Evolutionary conservation across 2,888 invertebrate species (phyloP).

Genomic region (Acutogordius australiensis): DNA sequence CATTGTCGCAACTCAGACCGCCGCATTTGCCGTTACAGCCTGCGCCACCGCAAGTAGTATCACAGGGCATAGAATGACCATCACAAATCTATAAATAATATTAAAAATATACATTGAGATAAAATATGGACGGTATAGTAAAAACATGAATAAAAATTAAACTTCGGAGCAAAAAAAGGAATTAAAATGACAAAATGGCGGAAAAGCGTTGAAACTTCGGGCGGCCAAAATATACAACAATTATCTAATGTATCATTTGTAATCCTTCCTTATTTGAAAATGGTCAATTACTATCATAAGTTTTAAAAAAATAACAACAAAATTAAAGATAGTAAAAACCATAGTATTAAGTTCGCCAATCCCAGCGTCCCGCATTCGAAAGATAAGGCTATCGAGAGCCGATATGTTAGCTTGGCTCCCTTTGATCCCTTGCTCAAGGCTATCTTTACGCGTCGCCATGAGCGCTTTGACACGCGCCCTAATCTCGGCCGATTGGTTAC

Average conservation of each 20-base stretch:
- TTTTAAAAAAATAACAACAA: no score
- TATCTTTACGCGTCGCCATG: background rate
- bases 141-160: background rate
- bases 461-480: background rate
- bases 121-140: background rate
- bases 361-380: constrained; percentile 33
- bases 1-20: constrained; percentile 55
- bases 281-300: no score
- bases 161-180: background rate
- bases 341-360: constrained; percentile 58
- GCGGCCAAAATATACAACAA: no score
- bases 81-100: constrained; percentile 37
- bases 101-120: background rate
- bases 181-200: no score
- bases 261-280: no score
- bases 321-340: no score
- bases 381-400: constrained; percentile 36
- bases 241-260: no score
- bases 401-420: constrained; percentile 41
- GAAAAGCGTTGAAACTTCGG: no score
- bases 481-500: background rate
- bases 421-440: constrained; percentile 19
- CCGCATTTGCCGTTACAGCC: constrained; percentile 68
- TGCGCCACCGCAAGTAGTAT: constrained; percentile 70
- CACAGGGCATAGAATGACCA: constrained; percentile 47